phyloP scores from a whole-genome alignment of 2,888 invertebrate species.

The Glaucopsyche alexis region DNA sequence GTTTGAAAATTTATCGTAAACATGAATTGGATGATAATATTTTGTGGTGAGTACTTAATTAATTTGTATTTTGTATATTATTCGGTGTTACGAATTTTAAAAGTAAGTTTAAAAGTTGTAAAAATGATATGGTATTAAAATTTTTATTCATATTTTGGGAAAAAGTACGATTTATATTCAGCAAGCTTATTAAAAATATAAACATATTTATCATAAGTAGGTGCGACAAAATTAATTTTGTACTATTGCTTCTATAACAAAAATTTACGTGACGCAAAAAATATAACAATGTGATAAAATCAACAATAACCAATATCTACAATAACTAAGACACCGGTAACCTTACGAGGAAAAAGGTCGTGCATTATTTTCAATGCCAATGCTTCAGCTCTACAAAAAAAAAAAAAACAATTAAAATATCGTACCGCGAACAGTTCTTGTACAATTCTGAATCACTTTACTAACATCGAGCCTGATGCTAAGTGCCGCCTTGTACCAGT shows the following conservation, averaged over 20 bases:
- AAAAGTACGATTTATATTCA: too few relatives aligned
- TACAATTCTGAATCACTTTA: conserved; percentile 27
- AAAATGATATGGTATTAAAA: too few relatives aligned
- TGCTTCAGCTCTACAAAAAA: conserved; percentile 33
- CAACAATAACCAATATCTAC: background rate
- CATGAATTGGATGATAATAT: conserved; percentile 61
- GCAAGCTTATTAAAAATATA: too few relatives aligned
- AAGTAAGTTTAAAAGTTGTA: too few relatives aligned
- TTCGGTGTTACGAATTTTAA: background rate
- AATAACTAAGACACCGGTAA: background rate
- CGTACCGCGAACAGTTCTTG: background rate
- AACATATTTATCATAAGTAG: too few relatives aligned
- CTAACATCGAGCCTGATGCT: conserved; percentile 28
- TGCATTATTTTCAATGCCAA: conserved; percentile 37
- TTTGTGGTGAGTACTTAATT: conserved; percentile 60
- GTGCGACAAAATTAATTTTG: too few relatives aligned
- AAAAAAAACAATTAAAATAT: conserved; percentile 32
- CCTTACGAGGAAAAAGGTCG: conserved; percentile 11
- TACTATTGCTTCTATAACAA: background rate
- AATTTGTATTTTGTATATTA: background rate
- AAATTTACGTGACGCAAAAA: background rate
- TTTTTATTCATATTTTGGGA: too few relatives aligned
- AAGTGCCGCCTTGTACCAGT: conserved; percentile 39
- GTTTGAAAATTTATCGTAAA: conserved; percentile 35
- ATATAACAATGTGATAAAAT: background rate